These are phyloP conservation scores for Cassiopea xamachana DNA, from an alignment of 30 jellyfish, hydroid and myxozoan genomes.

Conservation along the genomic window DNA sequence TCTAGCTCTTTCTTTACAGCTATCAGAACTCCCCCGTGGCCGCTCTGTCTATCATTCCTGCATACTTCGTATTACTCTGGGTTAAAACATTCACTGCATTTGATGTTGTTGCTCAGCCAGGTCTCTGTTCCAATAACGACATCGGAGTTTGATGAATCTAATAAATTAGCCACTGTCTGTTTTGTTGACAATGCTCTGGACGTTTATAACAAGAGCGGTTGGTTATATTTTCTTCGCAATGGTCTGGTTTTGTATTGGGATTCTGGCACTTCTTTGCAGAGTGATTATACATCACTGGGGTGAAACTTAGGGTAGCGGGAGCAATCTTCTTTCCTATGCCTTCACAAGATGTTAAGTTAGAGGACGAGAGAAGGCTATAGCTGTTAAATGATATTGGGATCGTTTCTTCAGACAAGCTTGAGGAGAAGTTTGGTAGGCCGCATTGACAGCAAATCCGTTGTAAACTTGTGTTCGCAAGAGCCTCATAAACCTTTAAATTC, in stretches of 20 bases:
- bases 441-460: constrained; percentile 45
- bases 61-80: neutral
- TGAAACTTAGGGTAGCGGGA: neutral
- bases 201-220: neutral
- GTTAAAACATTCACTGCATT: constrained; percentile 5
- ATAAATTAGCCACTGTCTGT: constrained; percentile 6
- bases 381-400: constrained; percentile 13
- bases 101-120: constrained; percentile 9
- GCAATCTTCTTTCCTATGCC: neutral
- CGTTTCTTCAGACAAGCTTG: constrained; percentile 1
- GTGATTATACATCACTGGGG: neutral
- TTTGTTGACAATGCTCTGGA: constrained; percentile 20
- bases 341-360: neutral
- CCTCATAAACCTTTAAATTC: constrained; percentile 17
- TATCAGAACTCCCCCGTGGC: constrained; percentile 26
- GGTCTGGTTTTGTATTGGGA: neutral
- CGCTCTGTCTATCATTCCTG: constrained; percentile 27
- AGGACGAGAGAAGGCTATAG: neutral
- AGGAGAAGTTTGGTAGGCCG: constrained; percentile 42
- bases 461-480: neutral
- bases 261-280: neutral
- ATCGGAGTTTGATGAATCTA: constrained; percentile 28
- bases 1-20: constrained; percentile 21
- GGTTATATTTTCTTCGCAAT: neutral
- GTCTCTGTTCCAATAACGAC: neutral